phyloP scores from a whole-genome alignment of 2,797 vertebrate species.

The Psittacula derbiana region DNA sequence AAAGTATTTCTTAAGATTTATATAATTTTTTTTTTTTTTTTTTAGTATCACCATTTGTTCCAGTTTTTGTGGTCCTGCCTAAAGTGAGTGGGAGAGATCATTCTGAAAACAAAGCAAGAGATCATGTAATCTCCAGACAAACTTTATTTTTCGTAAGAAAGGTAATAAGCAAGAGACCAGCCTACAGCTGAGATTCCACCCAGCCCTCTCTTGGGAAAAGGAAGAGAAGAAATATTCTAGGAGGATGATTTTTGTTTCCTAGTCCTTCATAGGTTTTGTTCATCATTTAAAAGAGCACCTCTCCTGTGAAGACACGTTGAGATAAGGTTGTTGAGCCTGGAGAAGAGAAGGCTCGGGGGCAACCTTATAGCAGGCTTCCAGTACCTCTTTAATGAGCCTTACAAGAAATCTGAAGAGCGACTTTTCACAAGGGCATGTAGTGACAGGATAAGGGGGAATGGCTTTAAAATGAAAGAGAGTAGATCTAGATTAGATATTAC shows the following conservation, averaged over 20 bases:
- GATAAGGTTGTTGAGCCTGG: background rate
- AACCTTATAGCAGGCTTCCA: background rate
- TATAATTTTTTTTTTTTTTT: background rate
- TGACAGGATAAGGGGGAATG: background rate
- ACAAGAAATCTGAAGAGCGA: background rate
- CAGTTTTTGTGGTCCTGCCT: background rate
- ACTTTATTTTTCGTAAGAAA: background rate
- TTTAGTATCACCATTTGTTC: background rate
- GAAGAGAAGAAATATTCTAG: background rate
- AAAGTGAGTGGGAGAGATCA: background rate
- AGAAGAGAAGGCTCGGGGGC: background rate
- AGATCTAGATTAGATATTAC: background rate
- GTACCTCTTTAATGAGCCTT: background rate
- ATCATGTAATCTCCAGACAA: background rate
- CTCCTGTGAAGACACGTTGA: background rate
- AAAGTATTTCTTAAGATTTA: background rate
- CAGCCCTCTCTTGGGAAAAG: background rate
- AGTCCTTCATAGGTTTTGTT: background rate
- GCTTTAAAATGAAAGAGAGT: background rate
- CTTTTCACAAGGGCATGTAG: too few relatives aligned
- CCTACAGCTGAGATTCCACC: background rate
- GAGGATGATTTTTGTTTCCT: background rate
- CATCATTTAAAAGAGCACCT: background rate
- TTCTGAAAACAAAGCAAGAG: background rate
- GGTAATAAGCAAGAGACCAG: background rate